Percentiles rank a stretch among this genome's conserved stretches.
These are phyloP conservation scores for Aphis craccivora DNA, from an alignment of 1,140 invertebrate genomes.

Conservation along the genomic window DNA sequence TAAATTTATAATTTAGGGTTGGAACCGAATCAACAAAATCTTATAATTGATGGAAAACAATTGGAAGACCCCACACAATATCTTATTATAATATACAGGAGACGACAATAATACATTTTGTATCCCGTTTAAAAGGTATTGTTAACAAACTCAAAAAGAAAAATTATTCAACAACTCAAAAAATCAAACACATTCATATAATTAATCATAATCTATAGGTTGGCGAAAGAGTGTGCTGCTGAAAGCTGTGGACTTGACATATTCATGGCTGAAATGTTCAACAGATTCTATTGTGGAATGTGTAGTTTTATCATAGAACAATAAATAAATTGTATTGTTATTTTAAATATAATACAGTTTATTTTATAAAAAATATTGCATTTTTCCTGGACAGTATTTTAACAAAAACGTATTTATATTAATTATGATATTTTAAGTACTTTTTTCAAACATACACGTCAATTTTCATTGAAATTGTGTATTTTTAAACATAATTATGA, in stretches of 20 bases:
- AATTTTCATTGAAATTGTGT: not conserved
- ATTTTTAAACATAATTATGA: no score
- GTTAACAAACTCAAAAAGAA: conserved; percentile 99
- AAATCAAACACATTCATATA: conserved; percentile 85
- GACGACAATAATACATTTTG: conserved; percentile 81
- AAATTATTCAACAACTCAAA: conserved; percentile 99
- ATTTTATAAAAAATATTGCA: not conserved
- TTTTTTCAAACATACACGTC: not conserved
- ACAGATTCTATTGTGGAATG: conserved; percentile 98
- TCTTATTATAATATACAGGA: conserved; percentile 77
- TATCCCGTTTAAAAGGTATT: conserved; percentile 90
- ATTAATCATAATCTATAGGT: conserved; percentile 68
- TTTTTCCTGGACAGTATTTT: not conserved
- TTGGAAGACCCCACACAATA: conserved; percentile 90
- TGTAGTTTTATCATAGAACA: conserved; percentile 96
- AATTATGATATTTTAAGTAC: not conserved
- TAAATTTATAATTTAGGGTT: conserved; percentile 69
- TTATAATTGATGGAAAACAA: conserved; percentile 94
- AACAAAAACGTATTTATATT: not conserved
- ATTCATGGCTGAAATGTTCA: conserved; percentile 99
- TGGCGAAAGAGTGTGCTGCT: conserved; percentile 92
- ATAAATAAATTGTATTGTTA: conserved; percentile 72
- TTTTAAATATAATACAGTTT: conserved; percentile 77
- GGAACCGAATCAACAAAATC: conserved; percentile 83
- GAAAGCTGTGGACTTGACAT: conserved; percentile 97